These are phyloP conservation scores for Ladona fulva DNA, from an alignment of 1,140 invertebrate species.

Conservation along the genomic window DNA sequence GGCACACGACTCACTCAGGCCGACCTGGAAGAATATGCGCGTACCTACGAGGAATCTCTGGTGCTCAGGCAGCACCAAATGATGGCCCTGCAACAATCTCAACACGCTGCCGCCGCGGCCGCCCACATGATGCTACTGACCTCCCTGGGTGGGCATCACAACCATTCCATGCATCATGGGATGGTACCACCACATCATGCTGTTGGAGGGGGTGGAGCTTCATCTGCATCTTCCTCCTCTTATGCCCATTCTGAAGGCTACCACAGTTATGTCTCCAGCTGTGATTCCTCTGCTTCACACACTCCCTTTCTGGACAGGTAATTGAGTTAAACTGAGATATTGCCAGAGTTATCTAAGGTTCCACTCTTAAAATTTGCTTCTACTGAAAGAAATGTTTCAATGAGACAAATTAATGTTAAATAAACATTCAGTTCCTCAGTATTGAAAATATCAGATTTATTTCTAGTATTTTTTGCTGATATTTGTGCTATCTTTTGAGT, in stretches of 20 bases:
- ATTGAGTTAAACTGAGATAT: slow-evolving; percentile 22
- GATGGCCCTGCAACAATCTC: slow-evolving; percentile 10
- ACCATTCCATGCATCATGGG: neutral
- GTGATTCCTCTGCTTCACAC: slow-evolving; percentile 57
- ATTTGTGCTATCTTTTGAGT: too few relatives aligned
- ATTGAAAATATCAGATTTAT: too few relatives aligned
- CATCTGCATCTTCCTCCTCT: slow-evolving; percentile 36
- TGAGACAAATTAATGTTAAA: too few relatives aligned
- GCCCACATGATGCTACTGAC: neutral
- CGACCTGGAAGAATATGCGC: slow-evolving; percentile 60
- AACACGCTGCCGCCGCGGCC: neutral
- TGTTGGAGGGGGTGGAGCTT: neutral
- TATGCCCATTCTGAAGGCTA: slow-evolving; percentile 76
- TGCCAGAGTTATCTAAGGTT: too few relatives aligned
- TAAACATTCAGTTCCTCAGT: too few relatives aligned
- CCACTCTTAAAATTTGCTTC: too few relatives aligned
- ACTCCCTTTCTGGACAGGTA: slow-evolving; percentile 69
- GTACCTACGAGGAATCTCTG: slow-evolving; percentile 47
- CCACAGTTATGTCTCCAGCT: slow-evolving; percentile 71
- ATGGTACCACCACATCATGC: neutral
- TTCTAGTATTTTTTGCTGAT: too few relatives aligned
- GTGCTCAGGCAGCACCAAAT: slow-evolving; percentile 30
- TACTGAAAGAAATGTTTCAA: too few relatives aligned
- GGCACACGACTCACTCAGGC: slow-evolving; percentile 46
- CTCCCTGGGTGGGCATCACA: neutral